Evolutionary conservation across 2,113 vertebrate species (phyloP), one percentile per base, ranked within the genome.

Genomic region (Pogona vitticeps): DNA sequence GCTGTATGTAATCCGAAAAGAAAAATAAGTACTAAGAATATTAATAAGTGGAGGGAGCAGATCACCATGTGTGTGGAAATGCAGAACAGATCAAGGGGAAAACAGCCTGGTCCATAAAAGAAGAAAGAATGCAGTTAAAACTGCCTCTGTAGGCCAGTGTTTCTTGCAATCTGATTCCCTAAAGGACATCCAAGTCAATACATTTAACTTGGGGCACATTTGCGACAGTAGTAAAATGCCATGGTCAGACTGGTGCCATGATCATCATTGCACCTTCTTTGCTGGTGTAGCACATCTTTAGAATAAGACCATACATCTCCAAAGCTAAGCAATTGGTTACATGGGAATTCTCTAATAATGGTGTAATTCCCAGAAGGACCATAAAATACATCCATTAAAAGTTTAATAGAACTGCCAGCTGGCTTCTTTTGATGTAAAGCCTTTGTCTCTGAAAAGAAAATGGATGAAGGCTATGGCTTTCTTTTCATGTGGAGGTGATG

Each of bases 341-440:
- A 86, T 82, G 81, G 92, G 92, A 94, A 94, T 26, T 94, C 90
- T 89, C 87, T 91, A 93, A 89, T 92, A 92, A 94, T 89, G 82
- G 52, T 88, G 78, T 87, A 91, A 92, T 92, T 95, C 82, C 88
- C 88, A 85, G 33, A 85, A 90, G 88, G 65, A 90, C 83, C 88
- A 83, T 92, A 85, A 92, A 93, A 94, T 90, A 89, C 28, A 76
- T 91, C 85, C 93, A 91, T 92, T 91, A 76, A 91, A 91, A 92
- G 88, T 85, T 90, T 0, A 13, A 87, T 86, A 84, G 93, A 95
- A 91, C 78, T 91, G 73, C 90, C 90, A 93, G 86, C 94, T 93
- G 95, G 89, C 63, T 93, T 88, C 40, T 90, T 94, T 92, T 95
- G 95, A 96, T 94, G 84, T 90, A 95, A 96, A 96, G 92, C 91